Percentiles rank a stretch among this genome's conserved stretches.
phyloP scores from a whole-genome alignment of 2,113 vertebrate genomes.

The Sander lucioperca region DNA sequence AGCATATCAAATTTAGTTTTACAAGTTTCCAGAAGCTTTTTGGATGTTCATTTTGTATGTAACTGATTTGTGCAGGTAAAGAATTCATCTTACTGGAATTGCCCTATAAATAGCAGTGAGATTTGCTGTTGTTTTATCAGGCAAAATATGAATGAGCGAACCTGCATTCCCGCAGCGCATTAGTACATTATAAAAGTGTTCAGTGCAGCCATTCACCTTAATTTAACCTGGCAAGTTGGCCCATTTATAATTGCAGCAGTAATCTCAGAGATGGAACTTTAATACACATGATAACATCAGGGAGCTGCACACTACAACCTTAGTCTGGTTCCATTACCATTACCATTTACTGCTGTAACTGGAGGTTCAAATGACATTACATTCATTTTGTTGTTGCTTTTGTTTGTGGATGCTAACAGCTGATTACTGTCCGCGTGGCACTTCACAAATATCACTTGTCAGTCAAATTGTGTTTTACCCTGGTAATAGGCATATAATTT shows the following conservation, averaged over 20 bases:
- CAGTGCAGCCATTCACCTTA: conserved; percentile 20
- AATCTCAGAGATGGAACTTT: conserved; percentile 20
- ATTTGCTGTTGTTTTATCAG: conserved; percentile 40
- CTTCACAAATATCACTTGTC: neutral
- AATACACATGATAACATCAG: conserved; percentile 24
- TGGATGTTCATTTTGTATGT: neutral
- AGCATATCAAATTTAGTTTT: neutral
- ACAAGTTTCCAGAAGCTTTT: neutral
- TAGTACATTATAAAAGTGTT: conserved; percentile 31
- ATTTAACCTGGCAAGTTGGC: conserved; percentile 10
- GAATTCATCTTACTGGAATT: neutral
- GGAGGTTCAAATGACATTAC: neutral
- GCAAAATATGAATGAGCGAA: conserved; percentile 38
- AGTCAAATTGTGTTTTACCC: neutral
- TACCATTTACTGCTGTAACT: neutral
- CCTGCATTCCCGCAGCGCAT: conserved; percentile 15
- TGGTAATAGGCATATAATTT: too few relatives aligned
- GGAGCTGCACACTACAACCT: neutral
- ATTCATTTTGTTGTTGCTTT: conserved; percentile 14
- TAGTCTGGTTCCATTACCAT: conserved; percentile 1
- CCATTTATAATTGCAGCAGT: conserved; percentile 20
- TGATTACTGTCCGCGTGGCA: neutral
- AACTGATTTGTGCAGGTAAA: neutral
- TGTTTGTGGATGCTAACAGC: neutral
- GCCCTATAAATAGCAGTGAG: conserved; percentile 7